Conservation (phyloP, 2,113 vertebrate genomes). For the Sinosuthora webbiana region DNA sequence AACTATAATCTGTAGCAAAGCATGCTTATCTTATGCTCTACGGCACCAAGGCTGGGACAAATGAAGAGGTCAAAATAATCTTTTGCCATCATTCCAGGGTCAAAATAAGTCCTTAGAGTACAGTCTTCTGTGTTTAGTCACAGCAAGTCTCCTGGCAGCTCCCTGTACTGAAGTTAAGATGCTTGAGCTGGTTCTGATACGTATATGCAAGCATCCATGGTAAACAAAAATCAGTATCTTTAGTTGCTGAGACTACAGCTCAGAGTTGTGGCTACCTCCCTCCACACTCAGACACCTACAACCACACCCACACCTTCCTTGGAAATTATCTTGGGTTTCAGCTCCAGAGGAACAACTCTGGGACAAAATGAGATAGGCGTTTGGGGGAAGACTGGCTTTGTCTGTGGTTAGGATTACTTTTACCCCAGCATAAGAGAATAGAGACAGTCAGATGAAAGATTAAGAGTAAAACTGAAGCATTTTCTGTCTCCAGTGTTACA, state of each 20-base stretch:
- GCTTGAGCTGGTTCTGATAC: background rate
- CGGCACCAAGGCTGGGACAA: background rate
- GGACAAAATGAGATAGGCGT: background rate
- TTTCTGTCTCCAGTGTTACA: background rate
- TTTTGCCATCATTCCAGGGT: background rate
- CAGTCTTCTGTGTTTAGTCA: background rate
- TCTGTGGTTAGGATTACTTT: background rate
- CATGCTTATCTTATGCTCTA: background rate
- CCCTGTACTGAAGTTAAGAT: background rate
- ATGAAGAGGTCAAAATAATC: background rate
- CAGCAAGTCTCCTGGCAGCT: background rate
- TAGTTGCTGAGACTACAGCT: background rate
- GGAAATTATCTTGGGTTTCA: background rate
- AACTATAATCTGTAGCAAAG: background rate
- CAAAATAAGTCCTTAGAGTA: background rate
- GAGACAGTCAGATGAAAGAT: background rate
- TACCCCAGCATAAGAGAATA: background rate
- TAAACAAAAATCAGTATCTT: constrained; percentile 17
- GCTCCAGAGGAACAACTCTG: background rate
- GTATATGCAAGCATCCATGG: background rate
- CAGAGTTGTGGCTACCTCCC: constrained; percentile 30
- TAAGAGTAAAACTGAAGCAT: background rate
- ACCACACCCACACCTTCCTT: background rate
- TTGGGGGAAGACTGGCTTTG: background rate
- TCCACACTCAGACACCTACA: constrained; percentile 7